Base-by-base conservation (phyloP, 1,140 invertebrate genomes). In the Pomacea maculata region DNA sequence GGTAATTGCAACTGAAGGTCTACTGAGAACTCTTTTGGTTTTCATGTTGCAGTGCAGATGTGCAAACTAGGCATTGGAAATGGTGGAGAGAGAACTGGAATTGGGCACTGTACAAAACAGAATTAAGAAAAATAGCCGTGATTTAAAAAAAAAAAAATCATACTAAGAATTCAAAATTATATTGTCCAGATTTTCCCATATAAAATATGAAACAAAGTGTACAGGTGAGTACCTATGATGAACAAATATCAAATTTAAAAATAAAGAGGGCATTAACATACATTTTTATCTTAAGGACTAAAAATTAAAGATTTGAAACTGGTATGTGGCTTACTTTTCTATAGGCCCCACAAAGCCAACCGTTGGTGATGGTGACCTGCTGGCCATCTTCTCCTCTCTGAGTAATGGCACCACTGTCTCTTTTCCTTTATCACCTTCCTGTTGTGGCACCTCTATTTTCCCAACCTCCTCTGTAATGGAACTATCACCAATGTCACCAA, bases 381-480 rank as follows among this genome's bases (percentile, higher is more conserved):
- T 76, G 64, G 63, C 34, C 12, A 78, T 34, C 17, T 77, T 67
- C 64, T 83, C 83, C 17, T 79, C 68, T 29, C 55, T 75, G 29
- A 55, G 87, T 89, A 84, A 91, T 87, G 82, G 89, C 88, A 45
- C 85, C 81, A n/a, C 85, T 84, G 55, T 81, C 63, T 74, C 81
- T n/a, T 71, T 79, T 10, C 52, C n/a, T 14, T 65, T 65, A 63
- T 78, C 77, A n/a, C 77, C 63, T 7, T 61, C 65, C 57, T 70
- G 55, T 70, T 21, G 25, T 34, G 75, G 54, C 68, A 67, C 34
- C 63, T 29, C 45, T 34, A 19, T 61, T 17, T 70, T n/a, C 19
- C 11, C 11, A 55, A 21, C 29, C 29, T 73, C 55, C 1, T 21
- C 67, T 2, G n/a, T 67, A 45, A 57, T 11, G 67, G 57, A 65